Base-by-base conservation (phyloP, 1,140 invertebrate genomes). In the Planococcus citri region DNA sequence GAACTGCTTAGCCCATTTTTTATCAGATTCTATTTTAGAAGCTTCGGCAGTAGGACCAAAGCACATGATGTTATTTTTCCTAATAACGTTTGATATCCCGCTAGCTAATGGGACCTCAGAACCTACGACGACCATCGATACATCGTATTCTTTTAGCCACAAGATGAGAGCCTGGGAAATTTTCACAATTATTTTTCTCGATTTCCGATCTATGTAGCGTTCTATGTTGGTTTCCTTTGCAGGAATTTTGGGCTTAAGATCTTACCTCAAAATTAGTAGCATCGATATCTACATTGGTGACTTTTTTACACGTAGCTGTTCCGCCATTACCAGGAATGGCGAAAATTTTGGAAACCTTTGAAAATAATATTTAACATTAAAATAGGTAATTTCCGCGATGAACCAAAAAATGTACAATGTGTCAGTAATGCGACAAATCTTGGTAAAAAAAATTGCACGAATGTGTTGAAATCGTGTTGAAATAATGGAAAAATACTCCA, bases 51-150 rank as follows among this genome's bases (percentile, higher is more conserved):
- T 79, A 0, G 95, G 95, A 0, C 95, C 95, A 81, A 98, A 97
- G 78, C 91, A 93, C 29, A 79, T 74, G 38, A 97, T 86, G 14
- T 84, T 86, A 72, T 79, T 73, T 17, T 77, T 73, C 17, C 77
- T 78, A 0, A 95, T 78, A 17, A 80, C 81, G 80, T 95, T 88
- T 0, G 87, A 86, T 61, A 95, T 81, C 1, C 93, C 95, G 75
- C 87, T 84, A 6, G 91, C 92, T n/a, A 98, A 79, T 20, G 92
- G 94, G 79, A 91, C 92, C 80, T 99, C 96, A 9, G 96, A 95
- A 6, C 96, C 95, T 64, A 98, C 85, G 0, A 94, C 83, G 0
- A 97, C 94, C 69, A 98, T 75, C 41, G 81, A 79, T 38, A 98
- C 83, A n/a, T 78, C 74, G 57, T 93, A 83, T 4, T 51, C 27